Evolutionary conservation across 1,140 invertebrate genomes (phyloP), one percentile per base, ranked within the genome.

Genomic region (Vollenhovia emeryi): DNA sequence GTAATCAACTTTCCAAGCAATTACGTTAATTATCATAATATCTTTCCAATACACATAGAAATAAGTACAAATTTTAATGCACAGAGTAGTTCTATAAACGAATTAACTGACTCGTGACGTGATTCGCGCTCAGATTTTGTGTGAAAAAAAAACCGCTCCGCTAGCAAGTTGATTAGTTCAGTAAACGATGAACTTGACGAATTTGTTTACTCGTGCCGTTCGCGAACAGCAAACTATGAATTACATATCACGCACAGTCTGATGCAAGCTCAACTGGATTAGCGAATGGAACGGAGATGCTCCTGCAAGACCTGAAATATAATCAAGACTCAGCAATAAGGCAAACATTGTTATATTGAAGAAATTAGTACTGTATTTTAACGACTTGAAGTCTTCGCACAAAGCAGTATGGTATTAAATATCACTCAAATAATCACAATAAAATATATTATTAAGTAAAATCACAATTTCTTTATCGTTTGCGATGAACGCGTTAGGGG

Each of bases 381-480:
- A 87, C 75, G 60, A 84, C 64, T 60, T 83, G 21, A 68, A 86
- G 78, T 87, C 48, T 82, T 87, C 87, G 59, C 69, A 87, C 57
- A 85, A 60, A 89, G 73, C 68, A 82, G 57, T 87, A 89, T 33
- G 60, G 55, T 84, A 82, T 87, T 76, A 21, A 71, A 69, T 83
- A 55, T 83, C 76, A 79, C 79, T 83, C 76, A 52, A 57, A 90
- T 60, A 57, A 89, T 69, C 85, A 85, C 80, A 89, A 73, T 87
- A 90, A 87, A 69, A 80, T 83, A 85, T 57, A 62, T 86, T 78
- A 87, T 89, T 82, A 83, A 83, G 78, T 82, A 82, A 89, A 86
- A 88, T 90, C 86, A 89, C 86, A 86, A 84, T 79, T 76, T 79
- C 62, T 88, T 89, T 86, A 74, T 84, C 85, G 74, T 83, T 64